These are phyloP conservation scores for Caradrina clavipalpis DNA, from an alignment of 2,888 invertebrate species.

Conservation along the genomic window DNA sequence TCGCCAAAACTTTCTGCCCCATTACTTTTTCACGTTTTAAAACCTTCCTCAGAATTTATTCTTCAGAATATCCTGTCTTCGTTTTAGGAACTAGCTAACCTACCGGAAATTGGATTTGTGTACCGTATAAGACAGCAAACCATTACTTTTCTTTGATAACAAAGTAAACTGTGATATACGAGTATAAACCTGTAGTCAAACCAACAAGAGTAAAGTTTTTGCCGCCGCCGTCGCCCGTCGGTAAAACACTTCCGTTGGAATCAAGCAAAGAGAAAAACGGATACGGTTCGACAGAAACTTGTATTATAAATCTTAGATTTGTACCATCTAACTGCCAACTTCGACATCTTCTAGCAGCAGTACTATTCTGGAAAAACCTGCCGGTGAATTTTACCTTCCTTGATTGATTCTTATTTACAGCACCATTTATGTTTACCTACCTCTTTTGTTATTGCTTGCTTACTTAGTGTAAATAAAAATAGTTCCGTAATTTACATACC, in stretches of 20 bases:
- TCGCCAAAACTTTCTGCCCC: no score
- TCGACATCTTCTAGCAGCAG: conserved; percentile 13
- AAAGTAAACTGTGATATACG: conserved; percentile 42
- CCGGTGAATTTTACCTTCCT: no score
- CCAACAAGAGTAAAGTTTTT: conserved; percentile 38
- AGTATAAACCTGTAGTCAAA: conserved; percentile 41
- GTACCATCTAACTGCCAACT: conserved; percentile 8
- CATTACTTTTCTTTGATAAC: conserved; percentile 21
- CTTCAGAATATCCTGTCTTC: neutral
- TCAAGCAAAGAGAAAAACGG: conserved; percentile 29
- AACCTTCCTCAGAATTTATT: neutral
- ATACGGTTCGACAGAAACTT: conserved; percentile 38
- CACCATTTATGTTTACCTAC: no score
- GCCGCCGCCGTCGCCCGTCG: conserved; percentile 21
- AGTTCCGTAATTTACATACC: no score
- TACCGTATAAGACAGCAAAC: neutral
- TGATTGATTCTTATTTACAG: no score
- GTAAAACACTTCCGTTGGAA: conserved; percentile 32
- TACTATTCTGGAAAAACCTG: neutral
- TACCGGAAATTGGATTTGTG: neutral
- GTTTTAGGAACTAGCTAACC: neutral
- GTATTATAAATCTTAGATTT: conserved; percentile 45
- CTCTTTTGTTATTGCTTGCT: no score
- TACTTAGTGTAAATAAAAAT: no score
- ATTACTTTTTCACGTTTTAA: no score